Evolutionary conservation across 2,797 vertebrate genomes (phyloP), one percentile per base, ranked within the genome.

Genomic region (Megalops cyprinoides): DNA sequence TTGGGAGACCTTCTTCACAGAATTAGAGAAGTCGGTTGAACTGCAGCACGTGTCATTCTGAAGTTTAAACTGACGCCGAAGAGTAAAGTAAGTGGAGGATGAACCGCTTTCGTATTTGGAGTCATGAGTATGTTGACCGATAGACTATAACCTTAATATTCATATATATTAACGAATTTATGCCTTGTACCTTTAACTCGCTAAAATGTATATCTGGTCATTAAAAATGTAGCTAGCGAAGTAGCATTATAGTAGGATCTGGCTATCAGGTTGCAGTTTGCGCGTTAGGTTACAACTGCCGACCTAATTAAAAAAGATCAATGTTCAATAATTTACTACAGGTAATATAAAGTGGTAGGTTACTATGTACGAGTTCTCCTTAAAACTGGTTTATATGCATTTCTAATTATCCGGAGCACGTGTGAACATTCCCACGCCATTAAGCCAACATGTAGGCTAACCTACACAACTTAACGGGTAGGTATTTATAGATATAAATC

Each of bases 231-330:
- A 71, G 44, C 67, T 44, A 71, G 44, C 67, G 20, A 71, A 71
- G 67, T 71, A 23, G 67, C 37, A 37, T 42, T 71, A 71, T 44
- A 71, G 67, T 71, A 42, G 37, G 67, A 37, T 44, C 1, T 44
- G 23, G 39, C 37, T 71, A 71, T 71, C 67, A 23, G 37, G 39
- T 71, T 71, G 67, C 67, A 39, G 12, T 65, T 71, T 42, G n/a
- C 67, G 67, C 71, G 37, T 71, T 42, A 18, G 67, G 67, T 71
- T 71, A 71, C 67, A 71, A n/a, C 44, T n/a, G 39, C 8, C 37
- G 67, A 71, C 67, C 67, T 71, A 71, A 67, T 71, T 44, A 71
- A 71, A 71, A 71, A 71, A 44, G 37, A 39, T 71, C 34, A 39
- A 20, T 71, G 67, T 71, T 71, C 37, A 71, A 71, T 71, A 44